A percentile compares a stretch with the other conserved stretches of the same genome.
These are phyloP conservation scores for Ptiloglossa arizonensis DNA, from an alignment of 1,140 invertebrate species.

Conservation along the genomic window DNA sequence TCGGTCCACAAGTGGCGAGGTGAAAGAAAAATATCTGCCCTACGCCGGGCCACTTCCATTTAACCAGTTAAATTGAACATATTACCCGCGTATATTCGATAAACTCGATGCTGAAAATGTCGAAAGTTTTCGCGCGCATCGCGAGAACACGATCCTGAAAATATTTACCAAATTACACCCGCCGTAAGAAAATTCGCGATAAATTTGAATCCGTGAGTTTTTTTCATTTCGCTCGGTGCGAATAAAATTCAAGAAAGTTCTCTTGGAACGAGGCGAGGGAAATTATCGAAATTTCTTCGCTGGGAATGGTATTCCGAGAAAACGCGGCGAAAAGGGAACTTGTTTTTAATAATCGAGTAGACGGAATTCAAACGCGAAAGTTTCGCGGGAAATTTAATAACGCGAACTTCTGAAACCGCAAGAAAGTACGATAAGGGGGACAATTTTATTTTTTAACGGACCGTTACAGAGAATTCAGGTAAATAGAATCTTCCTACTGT, in stretches of 20 bases:
- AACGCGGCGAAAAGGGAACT: background rate
- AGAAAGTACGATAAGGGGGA: background rate
- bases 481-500: background rate
- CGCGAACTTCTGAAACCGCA: background rate
- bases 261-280: background rate
- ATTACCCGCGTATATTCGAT: background rate
- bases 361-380: conserved; percentile 7
- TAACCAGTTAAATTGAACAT: conserved; percentile 3
- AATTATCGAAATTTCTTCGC: conserved; percentile 20
- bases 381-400: conserved; percentile 41
- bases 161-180: background rate
- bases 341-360: conserved; percentile 42
- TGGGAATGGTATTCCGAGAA: background rate
- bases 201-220: background rate
- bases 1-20: conserved; percentile 17
- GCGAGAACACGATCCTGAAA: background rate
- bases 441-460: conserved; percentile 10
- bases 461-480: background rate
- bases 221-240: background rate
- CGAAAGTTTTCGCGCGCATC: too few relatives aligned
- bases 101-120: background rate
- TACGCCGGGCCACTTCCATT: background rate
- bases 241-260: background rate
- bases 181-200: background rate
- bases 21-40: background rate